These are phyloP conservation scores for Prorops nasuta DNA, from an alignment of 1,140 invertebrate genomes.

Conservation along the genomic window DNA sequence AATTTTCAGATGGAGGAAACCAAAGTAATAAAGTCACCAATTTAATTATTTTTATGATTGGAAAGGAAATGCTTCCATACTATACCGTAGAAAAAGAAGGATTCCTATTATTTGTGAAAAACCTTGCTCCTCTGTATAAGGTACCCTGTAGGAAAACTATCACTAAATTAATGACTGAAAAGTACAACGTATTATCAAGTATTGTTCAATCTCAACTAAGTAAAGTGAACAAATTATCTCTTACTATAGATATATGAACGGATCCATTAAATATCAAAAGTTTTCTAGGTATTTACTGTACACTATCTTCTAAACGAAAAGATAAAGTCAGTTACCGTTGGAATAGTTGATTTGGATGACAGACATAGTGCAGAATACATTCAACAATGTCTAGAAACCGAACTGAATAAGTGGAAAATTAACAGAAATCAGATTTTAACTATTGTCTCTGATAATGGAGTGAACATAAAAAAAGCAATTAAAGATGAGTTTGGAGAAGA, in stretches of 20 bases:
- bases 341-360: conserved; percentile 12
- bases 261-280: conserved; percentile 31
- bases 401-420: conserved; percentile 11
- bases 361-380: conserved; percentile 26
- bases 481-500: conserved; percentile 38
- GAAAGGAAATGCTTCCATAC: conserved; percentile 42
- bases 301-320: conserved; percentile 19
- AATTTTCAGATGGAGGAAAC: neutral
- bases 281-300: conserved; percentile 29
- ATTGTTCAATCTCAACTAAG: conserved; percentile 20
- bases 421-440: conserved; percentile 41
- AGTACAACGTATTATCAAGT: conserved; percentile 34
- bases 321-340: conserved; percentile 11
- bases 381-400: conserved; percentile 29
- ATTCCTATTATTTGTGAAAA: conserved; percentile 41
- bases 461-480: conserved; percentile 44
- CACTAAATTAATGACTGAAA: conserved; percentile 28
- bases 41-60: conserved; percentile 35
- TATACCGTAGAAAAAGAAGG: conserved; percentile 45
- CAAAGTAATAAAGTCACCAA: conserved; percentile 16
- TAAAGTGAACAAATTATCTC: conserved; percentile 15
- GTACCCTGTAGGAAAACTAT: conserved; percentile 35
- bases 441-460: conserved; percentile 47
- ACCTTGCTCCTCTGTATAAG: conserved; percentile 39
- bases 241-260: conserved; percentile 38